Evolutionary conservation across 1,140 invertebrate genomes (phyloP), one percentile per base, ranked within the genome.

Genomic region (Mercenaria mercenaria): DNA sequence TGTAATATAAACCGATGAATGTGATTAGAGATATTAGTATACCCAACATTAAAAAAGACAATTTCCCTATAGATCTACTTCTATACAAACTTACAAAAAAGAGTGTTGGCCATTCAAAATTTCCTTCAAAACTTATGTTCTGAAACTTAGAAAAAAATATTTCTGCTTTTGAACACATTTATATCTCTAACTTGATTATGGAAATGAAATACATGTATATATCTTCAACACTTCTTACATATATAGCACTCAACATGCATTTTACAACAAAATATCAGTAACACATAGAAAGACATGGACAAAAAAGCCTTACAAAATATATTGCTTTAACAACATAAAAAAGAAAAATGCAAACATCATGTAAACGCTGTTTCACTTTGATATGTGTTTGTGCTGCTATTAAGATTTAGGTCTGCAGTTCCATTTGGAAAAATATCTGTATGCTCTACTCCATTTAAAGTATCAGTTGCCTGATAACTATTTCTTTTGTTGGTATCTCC

Each of bases 351-450:
- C 37, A 47, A 39, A 74, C 4, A 11, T 50, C 41, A 50, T 2
- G 41, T 50, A n/a, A 56, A 77, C 29, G 74, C 34, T 50, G 50
- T 50, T 77, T 77, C 41, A 77, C 50, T 77, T 50, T 56, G 50
- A 56, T 50, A 77, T 50, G 74, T 50, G 26, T 77, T 77, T 11
- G 43, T 3, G 41, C 26, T 43, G 23, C 72, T 76, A 32, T 43
- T 43, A 3, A 50, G 29, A 13, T 11, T 77, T 26, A 29, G 29
- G 15, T 79, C 76, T n/a, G 47, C n/a, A 59, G 76, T 59, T 56
- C 76, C 50, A 56, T 79, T 79, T 32, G 76, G 76, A 52, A 79
- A 79, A 18, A 79, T 56, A 39, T 79, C 50, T 32, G 76, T 79
- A n/a, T 37, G 18, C 0, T 79, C 76, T 34, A 29, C 47, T n/a